Conservation (phyloP, 2,888 invertebrate species). For the Phaedon cochleariae region DNA sequence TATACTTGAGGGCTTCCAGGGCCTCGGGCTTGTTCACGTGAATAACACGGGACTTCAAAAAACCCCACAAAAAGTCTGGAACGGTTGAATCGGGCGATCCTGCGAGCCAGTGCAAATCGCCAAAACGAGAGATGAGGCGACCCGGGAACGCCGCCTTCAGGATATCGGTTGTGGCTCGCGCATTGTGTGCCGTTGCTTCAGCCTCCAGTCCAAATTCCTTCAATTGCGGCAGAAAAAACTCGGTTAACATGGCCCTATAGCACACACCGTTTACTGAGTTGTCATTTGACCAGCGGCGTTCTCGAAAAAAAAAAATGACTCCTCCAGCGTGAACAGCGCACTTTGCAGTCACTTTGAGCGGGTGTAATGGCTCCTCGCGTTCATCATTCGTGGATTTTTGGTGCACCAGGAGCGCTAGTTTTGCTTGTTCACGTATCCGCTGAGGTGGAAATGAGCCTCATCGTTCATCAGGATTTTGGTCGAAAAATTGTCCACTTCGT, state of each 20-base stretch:
- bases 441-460: constrained; percentile 13
- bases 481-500: not conserved
- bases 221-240: constrained; percentile 15
- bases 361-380: constrained; percentile 10
- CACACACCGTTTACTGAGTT: constrained; percentile 3
- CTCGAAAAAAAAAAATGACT: not conserved
- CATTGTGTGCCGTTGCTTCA: constrained; percentile 10
- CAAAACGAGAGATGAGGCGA: constrained; percentile 39
- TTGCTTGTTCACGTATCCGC: constrained; percentile 2
- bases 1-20: constrained; percentile 40
- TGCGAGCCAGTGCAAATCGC: constrained; percentile 40
- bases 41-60: constrained; percentile 33
- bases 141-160: constrained; percentile 25
- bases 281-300: constrained; percentile 8
- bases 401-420: constrained; percentile 13
- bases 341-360: not conserved
- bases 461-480: not conserved
- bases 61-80: constrained; percentile 31
- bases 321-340: not conserved
- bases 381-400: constrained; percentile 7
- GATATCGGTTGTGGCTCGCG: constrained; percentile 1
- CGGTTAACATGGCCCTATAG: not conserved
- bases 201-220: constrained; percentile 10
- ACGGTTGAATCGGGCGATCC: constrained; percentile 37
- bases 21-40: constrained; percentile 34